These are phyloP conservation scores for Agraylea sexmaculata DNA, from an alignment of 1,140 invertebrate genomes.

Conservation along the genomic window DNA sequence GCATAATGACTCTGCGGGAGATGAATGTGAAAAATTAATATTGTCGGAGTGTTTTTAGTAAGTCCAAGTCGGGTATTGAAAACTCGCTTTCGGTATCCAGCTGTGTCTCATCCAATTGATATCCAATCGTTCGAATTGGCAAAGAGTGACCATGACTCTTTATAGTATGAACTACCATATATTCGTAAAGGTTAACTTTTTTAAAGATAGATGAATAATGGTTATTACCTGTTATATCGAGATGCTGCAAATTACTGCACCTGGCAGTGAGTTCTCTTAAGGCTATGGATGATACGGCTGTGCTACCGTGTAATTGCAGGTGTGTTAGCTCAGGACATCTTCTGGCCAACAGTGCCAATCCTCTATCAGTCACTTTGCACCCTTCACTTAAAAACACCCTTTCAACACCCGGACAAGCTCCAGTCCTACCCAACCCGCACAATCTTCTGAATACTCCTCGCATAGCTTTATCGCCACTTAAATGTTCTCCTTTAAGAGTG, in stretches of 20 bases:
- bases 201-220: conserved; percentile 10
- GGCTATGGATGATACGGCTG: conserved; percentile 42
- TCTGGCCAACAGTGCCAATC: conserved; percentile 52
- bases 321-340: conserved; percentile 61
- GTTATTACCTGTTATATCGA: conserved; percentile 64
- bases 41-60: no score
- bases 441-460: conserved; percentile 49
- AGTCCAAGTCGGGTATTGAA: no score
- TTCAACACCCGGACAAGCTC: conserved; percentile 48
- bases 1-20: no score
- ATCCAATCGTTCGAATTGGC: no score
- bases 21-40: no score
- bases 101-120: no score
- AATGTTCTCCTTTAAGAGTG: conserved; percentile 47
- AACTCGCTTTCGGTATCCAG: no score
- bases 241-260: conserved; percentile 57
- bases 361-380: conserved; percentile 61
- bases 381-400: conserved; percentile 60
- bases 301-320: conserved; percentile 57
- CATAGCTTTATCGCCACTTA: conserved; percentile 58
- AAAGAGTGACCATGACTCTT: no score
- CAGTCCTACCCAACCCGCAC: conserved; percentile 43
- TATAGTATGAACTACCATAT: no score
- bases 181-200: no score
- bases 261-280: conserved; percentile 51